Evolutionary conservation across 2,797 vertebrate genomes (phyloP).

Genomic region (Vipera ursinii): DNA sequence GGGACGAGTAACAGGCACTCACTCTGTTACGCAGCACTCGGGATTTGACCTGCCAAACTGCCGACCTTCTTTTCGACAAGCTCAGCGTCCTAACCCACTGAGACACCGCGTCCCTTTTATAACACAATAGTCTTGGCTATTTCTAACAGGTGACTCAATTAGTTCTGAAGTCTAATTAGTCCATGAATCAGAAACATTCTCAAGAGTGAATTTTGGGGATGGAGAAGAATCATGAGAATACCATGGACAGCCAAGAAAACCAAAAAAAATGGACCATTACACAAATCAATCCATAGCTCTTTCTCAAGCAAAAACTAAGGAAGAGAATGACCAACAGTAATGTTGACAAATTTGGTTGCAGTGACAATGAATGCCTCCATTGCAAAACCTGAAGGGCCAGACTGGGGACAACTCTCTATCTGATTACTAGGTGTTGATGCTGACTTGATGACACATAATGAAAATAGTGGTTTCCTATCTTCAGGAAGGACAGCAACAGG

Average conservation of each 20-base stretch:
- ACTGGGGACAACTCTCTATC: background rate
- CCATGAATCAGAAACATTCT: background rate
- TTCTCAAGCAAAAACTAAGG: background rate
- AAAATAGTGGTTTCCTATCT: background rate
- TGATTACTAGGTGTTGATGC: background rate
- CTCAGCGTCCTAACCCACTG: too few relatives aligned
- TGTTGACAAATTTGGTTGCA: background rate
- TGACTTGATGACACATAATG: background rate
- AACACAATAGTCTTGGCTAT: background rate
- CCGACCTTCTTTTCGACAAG: too few relatives aligned
- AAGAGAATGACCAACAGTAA: background rate
- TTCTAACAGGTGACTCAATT: background rate
- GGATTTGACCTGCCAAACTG: too few relatives aligned
- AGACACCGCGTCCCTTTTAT: background rate
- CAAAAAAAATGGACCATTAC: background rate
- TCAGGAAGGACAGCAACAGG: background rate
- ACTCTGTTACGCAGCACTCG: too few relatives aligned
- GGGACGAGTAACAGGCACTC: too few relatives aligned
- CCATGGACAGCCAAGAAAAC: background rate
- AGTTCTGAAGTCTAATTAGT: background rate
- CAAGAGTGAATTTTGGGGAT: background rate
- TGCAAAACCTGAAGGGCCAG: background rate
- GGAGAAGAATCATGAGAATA: background rate
- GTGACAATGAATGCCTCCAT: background rate
- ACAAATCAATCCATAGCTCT: background rate